Conservation (phyloP, 2,888 invertebrate species). For the Limnephilus marmoratus region DNA sequence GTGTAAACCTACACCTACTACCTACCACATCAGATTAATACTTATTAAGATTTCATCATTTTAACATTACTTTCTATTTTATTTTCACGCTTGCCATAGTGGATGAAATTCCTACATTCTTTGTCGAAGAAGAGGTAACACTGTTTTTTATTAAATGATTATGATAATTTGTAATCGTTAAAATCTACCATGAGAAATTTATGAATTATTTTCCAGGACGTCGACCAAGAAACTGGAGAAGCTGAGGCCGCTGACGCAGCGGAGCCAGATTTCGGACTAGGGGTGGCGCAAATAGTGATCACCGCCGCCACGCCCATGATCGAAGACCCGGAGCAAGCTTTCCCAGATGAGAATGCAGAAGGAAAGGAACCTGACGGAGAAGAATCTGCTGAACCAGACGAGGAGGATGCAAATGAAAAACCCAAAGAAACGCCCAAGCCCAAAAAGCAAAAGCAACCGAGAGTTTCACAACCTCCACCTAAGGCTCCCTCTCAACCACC, state of each 20-base stretch:
- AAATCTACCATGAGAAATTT: background rate
- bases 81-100: slow-evolving; percentile 51
- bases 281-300: slow-evolving; percentile 93
- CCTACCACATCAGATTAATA: too few relatives aligned
- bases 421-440: slow-evolving; percentile 24
- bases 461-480: slow-evolving; percentile 20
- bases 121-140: slow-evolving; percentile 62
- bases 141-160: background rate
- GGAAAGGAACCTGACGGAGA: slow-evolving; percentile 66
- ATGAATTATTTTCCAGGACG: slow-evolving; percentile 21
- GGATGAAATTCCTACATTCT: slow-evolving; percentile 62
- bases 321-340: slow-evolving; percentile 89
- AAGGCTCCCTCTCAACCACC: slow-evolving; percentile 45
- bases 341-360: slow-evolving; percentile 80
- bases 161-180: background rate
- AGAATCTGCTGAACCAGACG: slow-evolving; percentile 66
- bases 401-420: slow-evolving; percentile 65
- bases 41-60: background rate
- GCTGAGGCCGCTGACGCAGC: slow-evolving; percentile 66
- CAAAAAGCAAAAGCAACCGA: slow-evolving; percentile 56
- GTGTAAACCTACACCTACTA: slow-evolving; percentile 60
- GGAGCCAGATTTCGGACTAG: slow-evolving; percentile 82
- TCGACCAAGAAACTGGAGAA: slow-evolving; percentile 59
- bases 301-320: slow-evolving; percentile 95
- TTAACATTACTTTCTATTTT: background rate